Base-by-base conservation (phyloP, 1,140 invertebrate species). In the Drosophila watanabei region DNA sequence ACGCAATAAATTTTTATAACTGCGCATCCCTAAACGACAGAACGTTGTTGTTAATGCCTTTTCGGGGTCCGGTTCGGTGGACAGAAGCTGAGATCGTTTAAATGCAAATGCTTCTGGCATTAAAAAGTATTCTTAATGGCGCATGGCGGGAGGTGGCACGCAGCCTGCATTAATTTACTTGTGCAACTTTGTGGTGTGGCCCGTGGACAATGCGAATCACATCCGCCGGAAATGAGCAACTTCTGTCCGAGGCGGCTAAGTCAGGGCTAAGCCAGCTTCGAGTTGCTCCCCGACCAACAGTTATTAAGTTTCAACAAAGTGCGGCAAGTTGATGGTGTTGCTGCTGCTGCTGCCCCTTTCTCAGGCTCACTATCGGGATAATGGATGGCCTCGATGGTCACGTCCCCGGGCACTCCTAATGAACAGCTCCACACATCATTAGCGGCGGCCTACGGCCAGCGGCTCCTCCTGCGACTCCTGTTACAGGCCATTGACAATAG, bases 291-390 rank as follows among this genome's bases (percentile, higher is more conserved):
- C 46, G 16, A 46, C 20, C 81, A 77, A 69, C n/a, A 80, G 77
- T 81, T 75, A 89, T 88, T 89, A 82, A 85, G 81, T 88, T 88
- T 90, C 86, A 90, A 90, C 78, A 63, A 85, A 90, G 70, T 90
- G 69, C 78, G 57, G 24, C 85, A 78, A 54, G 65, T 51, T 30
- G 48, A 7, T 51, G 14, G 4, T 28, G 48, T 30, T 49, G 20
- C 24, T 24, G 14, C 0, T 70, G 8, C 75, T 51, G 60, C 61
- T 63, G 76, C 46, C 63, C 46, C 59, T 77, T 80, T 76, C 56
- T 76, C 56, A 56, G 51, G 33, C 54, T 10, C 51, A 39, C 54
- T 39, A 63, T 33, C 18, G 63, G 45, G 64, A 75, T 73, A 69
- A 80, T 78, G 79, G 73, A 73, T 86, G 60, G 43, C 14, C 20